Percentiles rank a stretch among this genome's conserved stretches.
Conservation (phyloP, 2,113 vertebrate genomes). For the Chaetorhynchus papuensis region DNA sequence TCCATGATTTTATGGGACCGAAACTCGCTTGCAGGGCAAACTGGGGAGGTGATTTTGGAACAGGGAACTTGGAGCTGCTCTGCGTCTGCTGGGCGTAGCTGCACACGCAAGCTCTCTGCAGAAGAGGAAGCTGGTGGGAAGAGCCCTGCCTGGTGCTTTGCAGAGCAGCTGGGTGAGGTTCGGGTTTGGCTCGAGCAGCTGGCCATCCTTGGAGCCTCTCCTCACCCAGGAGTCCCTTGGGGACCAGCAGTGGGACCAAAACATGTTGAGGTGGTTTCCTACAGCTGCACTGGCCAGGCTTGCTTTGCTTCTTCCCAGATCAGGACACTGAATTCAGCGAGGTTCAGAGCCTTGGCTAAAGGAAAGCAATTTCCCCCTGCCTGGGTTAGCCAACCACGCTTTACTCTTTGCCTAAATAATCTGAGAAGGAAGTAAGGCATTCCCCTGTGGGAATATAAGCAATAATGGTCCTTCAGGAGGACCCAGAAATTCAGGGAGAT, state of each 20-base stretch:
- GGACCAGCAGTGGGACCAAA: background rate
- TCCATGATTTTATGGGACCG: background rate
- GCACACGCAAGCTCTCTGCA: background rate
- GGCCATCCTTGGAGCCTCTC: background rate
- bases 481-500: background rate
- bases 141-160: background rate
- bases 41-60: background rate
- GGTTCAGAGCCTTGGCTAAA: background rate
- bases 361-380: background rate
- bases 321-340: background rate
- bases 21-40: background rate
- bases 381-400: background rate
- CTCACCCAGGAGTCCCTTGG: background rate
- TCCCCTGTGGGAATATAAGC: background rate
- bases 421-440: background rate
- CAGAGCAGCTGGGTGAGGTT: background rate
- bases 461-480: background rate
- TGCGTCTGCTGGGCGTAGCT: background rate
- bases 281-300: background rate
- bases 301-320: background rate
- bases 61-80: background rate
- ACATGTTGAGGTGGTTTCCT: background rate
- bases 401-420: background rate
- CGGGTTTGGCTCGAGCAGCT: background rate
- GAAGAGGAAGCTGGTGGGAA: background rate